Evolutionary conservation across 2,888 invertebrate genomes (phyloP), one percentile per base, ranked within the genome.

Genomic region (Ctenicera cuprea): DNA sequence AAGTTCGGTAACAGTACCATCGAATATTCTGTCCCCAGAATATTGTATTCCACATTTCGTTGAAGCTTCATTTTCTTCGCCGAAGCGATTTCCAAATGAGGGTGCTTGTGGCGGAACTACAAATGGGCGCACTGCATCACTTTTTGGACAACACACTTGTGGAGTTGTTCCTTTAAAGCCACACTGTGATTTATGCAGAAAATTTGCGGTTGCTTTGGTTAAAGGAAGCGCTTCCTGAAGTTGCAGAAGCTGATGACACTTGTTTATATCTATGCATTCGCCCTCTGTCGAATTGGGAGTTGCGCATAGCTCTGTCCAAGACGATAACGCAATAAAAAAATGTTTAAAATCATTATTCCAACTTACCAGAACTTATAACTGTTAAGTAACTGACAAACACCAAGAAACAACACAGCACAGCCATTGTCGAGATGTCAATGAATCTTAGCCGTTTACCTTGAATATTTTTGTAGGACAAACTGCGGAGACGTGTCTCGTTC

Each of bases 21-120:
- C 91, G 76, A 89, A 90, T 61, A 93, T 90, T 61, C 90, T 88
- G 82, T 92, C 89, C n/a, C 88, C 89, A 59, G 88, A 87, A 41
- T 88, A 88, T 43, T 89, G 89, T 18, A 88, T 82, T 7, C 92
- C 92, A 76, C 92, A 92, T 63, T 88, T 85, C 26, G 2, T 11
- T 0, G 48, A 16, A 14, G 16, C 20, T 45, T 83, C 83, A 1
- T 80, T 20, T 45, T 18, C 45, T 12, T 50, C 63, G 1, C 30
- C 67, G n/a, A 67, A 67, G 0, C 67, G 52, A 37, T 45, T 45
- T 22, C n/a, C 45, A 41, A 62, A 11, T 12, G 18, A 16, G 0
- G 50, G 50, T 38, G 38, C 20, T 38, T 14, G 0, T 11, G 59
- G 26, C 11, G 26, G 57, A 18, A 59, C 12, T 26, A 20, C 22